Percentiles rank a stretch among this genome's conserved stretches.
phyloP scores from a whole-genome alignment of 2,113 vertebrate species.

The Lepidothrix coronata region DNA sequence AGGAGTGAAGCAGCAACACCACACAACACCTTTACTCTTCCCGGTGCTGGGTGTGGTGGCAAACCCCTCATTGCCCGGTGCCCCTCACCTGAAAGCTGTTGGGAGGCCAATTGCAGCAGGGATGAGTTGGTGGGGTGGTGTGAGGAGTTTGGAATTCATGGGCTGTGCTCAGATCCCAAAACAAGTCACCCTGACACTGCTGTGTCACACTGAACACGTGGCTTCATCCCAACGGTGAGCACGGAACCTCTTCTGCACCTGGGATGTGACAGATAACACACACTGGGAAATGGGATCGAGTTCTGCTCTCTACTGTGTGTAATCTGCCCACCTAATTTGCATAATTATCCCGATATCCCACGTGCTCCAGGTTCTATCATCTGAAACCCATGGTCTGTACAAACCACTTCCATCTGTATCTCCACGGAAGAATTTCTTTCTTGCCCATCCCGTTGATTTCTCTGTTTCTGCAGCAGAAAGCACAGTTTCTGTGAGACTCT shows the following conservation, averaged over 20 bases:
- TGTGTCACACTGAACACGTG: background rate
- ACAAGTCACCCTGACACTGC: background rate
- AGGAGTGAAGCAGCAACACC: background rate
- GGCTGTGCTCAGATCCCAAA: background rate
- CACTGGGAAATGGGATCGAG: background rate
- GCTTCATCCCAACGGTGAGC: background rate
- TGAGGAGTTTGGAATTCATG: background rate
- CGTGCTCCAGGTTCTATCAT: background rate
- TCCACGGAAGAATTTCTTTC: background rate
- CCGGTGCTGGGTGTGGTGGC: background rate
- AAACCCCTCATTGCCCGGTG: background rate
- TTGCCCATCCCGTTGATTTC: background rate
- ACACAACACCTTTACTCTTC: background rate
- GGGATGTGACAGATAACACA: background rate
- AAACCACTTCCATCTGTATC: background rate
- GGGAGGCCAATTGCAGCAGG: background rate
- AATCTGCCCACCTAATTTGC: background rate
- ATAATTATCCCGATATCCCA: background rate
- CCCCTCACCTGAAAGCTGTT: background rate
- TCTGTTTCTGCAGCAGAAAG: background rate
- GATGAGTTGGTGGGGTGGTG: background rate
- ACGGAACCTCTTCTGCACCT: background rate
- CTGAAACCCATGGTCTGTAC: background rate
- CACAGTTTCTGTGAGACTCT: background rate
- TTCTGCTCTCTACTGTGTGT: background rate